Evolutionary conservation across 23 tunicate species (phyloP).

Genomic region (Clavelina lepadiformis): DNA sequence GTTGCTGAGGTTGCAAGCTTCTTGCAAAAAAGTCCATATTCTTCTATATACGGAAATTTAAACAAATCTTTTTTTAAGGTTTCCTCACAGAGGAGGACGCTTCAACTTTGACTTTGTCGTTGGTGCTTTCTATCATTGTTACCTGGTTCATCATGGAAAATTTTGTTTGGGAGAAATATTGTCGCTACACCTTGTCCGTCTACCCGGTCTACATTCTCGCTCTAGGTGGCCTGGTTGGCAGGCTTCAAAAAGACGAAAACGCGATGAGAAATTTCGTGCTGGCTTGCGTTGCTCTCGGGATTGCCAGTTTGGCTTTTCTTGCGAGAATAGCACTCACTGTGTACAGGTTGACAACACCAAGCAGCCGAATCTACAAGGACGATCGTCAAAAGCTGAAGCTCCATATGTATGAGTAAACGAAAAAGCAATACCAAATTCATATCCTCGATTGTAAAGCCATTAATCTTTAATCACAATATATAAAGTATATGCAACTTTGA

Average conservation of each 20-base stretch:
- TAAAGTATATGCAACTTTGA: too few species aligned
- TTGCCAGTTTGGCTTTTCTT: background rate
- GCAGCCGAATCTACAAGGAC: background rate
- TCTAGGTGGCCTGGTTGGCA: slow-evolving; percentile 5
- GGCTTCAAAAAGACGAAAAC: background rate
- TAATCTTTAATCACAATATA: too few species aligned
- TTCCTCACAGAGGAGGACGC: slow-evolving; percentile 1
- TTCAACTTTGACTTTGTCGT: slow-evolving; percentile 1
- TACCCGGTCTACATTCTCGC: slow-evolving; percentile 36
- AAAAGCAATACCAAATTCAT: too few species aligned
- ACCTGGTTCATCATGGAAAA: slow-evolving; percentile 31
- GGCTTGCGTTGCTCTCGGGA: background rate
- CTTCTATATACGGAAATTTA: too few species aligned
- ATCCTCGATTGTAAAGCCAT: too few species aligned
- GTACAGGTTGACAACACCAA: background rate
- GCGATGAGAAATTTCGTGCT: slow-evolving; percentile 8
- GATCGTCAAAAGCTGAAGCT: too few species aligned
- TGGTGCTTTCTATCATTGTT: slow-evolving; percentile 5
- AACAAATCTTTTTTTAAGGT: background rate
- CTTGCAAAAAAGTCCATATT: too few species aligned
- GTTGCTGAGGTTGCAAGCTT: too few species aligned
- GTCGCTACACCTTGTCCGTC: slow-evolving; percentile 23
- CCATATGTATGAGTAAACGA: too few species aligned
- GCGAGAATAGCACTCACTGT: slow-evolving; percentile 3
- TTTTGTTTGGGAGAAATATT: slow-evolving; percentile 8